A percentile compares a stretch with the other conserved stretches of the same genome.
Evolutionary conservation across 2,113 vertebrate species (phyloP).

Genomic region (Saccopteryx leptura): DNA sequence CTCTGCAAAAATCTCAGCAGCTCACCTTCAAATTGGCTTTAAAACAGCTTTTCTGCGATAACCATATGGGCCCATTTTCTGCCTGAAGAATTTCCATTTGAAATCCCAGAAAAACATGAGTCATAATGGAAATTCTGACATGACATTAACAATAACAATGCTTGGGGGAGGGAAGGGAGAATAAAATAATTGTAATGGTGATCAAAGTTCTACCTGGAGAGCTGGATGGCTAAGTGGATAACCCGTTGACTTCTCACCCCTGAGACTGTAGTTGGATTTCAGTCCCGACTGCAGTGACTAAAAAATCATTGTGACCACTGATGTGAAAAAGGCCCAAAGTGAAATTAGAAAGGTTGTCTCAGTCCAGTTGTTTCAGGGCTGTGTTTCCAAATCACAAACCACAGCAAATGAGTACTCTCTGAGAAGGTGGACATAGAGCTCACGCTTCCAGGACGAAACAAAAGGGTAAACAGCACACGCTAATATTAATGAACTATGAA

Average conservation of each 20-base stretch:
- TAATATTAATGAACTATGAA: constrained; percentile 64
- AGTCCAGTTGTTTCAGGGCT: constrained; percentile 75
- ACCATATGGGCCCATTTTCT: constrained; percentile 71
- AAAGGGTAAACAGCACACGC: constrained; percentile 63
- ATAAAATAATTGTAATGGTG: constrained; percentile 74
- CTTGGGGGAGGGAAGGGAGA: not conserved
- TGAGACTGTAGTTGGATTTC: constrained; percentile 80
- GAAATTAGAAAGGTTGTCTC: constrained; percentile 86
- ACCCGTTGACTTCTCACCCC: constrained; percentile 86
- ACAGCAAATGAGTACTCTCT: constrained; percentile 52
- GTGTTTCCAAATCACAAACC: constrained; percentile 84
- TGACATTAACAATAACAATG: constrained; percentile 69
- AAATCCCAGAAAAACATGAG: constrained; percentile 69
- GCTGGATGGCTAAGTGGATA: constrained; percentile 86
- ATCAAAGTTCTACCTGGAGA: constrained; percentile 83
- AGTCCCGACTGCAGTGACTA: constrained; percentile 85
- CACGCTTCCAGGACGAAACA: not conserved
- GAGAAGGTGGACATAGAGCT: not conserved
- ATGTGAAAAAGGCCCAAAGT: constrained; percentile 86
- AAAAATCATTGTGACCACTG: constrained; percentile 89
- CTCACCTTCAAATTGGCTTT: constrained; percentile 71
- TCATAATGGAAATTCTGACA: constrained; percentile 68
- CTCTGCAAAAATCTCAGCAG: constrained; percentile 71
- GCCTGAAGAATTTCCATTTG: constrained; percentile 76
- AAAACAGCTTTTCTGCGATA: constrained; percentile 32